phyloP scores from a whole-genome alignment of 2,113 vertebrate genomes.

The Hippocampus barbouri region DNA sequence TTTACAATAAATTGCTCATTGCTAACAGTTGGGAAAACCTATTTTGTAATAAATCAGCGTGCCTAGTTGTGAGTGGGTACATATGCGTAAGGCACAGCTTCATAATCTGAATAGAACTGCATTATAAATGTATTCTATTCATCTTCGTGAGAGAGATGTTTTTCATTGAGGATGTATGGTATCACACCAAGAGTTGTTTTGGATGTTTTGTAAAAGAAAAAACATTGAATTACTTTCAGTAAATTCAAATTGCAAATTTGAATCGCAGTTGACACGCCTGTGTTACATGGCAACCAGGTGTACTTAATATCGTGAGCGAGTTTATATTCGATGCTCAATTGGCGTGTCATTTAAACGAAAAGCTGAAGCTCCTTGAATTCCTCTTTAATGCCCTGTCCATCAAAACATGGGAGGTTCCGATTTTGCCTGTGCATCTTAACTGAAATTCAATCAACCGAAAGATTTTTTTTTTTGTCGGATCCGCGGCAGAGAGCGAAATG shows the following conservation, averaged over 20 bases:
- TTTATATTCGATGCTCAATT: background rate
- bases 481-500: constrained; percentile 33
- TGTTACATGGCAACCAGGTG: background rate
- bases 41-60: background rate
- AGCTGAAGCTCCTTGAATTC: constrained; percentile 34
- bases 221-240: background rate
- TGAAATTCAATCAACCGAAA: constrained; percentile 52
- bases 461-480: constrained; percentile 44
- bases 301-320: background rate
- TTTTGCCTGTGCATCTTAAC: constrained; percentile 55
- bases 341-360: constrained; percentile 11
- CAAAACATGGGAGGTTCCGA: constrained; percentile 38
- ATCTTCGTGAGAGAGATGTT: background rate
- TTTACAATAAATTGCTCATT: background rate
- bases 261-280: background rate
- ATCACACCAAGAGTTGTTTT: background rate
- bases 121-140: background rate
- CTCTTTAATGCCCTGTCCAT: constrained; percentile 52
- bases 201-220: background rate
- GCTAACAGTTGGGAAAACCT: background rate
- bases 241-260: no score
- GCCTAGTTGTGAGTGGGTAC: background rate
- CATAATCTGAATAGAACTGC: background rate
- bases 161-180: background rate
- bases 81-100: background rate